Evolutionary conservation across 2,888 invertebrate genomes (phyloP).

Genomic region (Hofmannophila pseudospretella): DNA sequence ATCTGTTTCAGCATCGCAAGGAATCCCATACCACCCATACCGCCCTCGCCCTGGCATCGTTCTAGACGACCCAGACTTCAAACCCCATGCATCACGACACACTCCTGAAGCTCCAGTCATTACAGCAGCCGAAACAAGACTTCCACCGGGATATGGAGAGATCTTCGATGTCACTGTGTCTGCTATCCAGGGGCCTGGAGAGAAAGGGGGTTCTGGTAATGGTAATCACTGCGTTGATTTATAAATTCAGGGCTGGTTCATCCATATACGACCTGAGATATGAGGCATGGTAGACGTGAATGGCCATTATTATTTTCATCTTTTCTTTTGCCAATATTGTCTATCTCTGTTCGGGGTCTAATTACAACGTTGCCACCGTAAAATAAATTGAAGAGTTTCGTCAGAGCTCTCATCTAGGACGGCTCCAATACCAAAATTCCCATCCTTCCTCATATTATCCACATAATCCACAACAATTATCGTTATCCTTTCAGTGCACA

Average conservation of each 20-base stretch:
- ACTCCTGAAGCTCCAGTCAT: conserved; percentile 60
- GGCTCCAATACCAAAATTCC: no score
- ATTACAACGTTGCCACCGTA: no score
- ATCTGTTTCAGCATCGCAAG: conserved; percentile 49
- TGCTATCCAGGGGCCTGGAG: conserved; percentile 90
- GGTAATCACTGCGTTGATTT: no score
- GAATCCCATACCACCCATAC: conserved; percentile 79
- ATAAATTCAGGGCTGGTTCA: no score
- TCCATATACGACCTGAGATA: no score
- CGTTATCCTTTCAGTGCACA: conserved; percentile 71
- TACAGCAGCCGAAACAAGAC: conserved; percentile 59
- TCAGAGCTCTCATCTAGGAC: no score
- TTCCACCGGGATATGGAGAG: conserved; percentile 80
- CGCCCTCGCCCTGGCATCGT: conserved; percentile 91
- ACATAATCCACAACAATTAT: background rate
- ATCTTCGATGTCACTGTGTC: conserved; percentile 93
- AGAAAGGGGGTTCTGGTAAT: conserved; percentile 62
- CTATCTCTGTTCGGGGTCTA: no score
- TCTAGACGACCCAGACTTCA: conserved; percentile 89
- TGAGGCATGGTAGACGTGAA: no score
- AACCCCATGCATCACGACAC: conserved; percentile 78
- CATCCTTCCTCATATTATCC: no score
- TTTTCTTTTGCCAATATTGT: no score
- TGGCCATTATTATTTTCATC: no score
- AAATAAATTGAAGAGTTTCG: no score